These are phyloP conservation scores for Lamellibrachia luymesi DNA, from an alignment of 1,140 invertebrate species.

Conservation along the genomic window DNA sequence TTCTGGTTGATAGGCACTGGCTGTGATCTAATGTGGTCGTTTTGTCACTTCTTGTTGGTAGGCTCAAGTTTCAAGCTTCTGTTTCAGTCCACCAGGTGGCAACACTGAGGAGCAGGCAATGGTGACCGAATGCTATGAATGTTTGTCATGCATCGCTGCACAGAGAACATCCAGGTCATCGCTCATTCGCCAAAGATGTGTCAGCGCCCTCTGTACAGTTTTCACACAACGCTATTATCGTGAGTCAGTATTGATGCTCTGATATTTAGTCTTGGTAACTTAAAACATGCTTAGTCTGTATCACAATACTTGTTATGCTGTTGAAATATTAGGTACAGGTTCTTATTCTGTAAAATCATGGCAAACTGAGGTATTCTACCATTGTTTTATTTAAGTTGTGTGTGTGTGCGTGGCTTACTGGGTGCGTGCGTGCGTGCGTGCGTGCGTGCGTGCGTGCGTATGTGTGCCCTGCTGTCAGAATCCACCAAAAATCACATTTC, in stretches of 20 bases:
- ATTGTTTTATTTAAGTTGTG: too few species aligned
- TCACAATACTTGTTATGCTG: neutral
- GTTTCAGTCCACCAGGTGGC: neutral
- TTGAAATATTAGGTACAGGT: neutral
- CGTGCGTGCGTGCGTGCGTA: too few species aligned
- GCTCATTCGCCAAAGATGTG: neutral
- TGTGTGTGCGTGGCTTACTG: too few species aligned
- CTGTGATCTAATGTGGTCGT: neutral
- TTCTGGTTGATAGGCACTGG: neutral
- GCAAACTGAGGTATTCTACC: too few species aligned
- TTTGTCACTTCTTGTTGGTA: neutral
- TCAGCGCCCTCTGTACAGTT: neutral
- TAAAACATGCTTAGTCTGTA: neutral
- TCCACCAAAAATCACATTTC: too few species aligned
- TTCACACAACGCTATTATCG: neutral
- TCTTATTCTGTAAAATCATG: too few species aligned
- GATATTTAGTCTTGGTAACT: neutral
- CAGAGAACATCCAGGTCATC: neutral
- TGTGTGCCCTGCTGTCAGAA: neutral
- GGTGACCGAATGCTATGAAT: neutral
- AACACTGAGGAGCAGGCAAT: neutral
- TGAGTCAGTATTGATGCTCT: neutral
- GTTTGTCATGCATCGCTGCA: neutral
- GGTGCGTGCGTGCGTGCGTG: too few species aligned
- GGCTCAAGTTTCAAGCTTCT: neutral